Conservation (phyloP, 2,888 invertebrate species). For the Eupelmus urozonus region DNA sequence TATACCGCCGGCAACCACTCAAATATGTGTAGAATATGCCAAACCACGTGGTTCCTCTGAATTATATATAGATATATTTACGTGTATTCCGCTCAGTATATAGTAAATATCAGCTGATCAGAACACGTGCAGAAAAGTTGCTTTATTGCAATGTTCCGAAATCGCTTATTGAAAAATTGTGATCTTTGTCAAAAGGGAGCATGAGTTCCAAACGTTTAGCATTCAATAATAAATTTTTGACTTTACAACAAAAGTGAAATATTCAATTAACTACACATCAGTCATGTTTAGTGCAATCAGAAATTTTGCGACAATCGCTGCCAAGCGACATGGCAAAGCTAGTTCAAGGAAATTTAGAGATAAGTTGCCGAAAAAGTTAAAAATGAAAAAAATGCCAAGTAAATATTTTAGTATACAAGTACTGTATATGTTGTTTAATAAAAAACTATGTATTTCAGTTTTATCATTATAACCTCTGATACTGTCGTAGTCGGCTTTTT, state of each 20-base stretch:
- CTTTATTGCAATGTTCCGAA: not conserved
- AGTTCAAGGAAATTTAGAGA: slow-evolving; percentile 49
- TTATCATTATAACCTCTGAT: slow-evolving; percentile 12
- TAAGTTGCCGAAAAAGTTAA: slow-evolving; percentile 40
- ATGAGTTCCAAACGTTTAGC: not conserved
- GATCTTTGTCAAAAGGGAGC: not conserved
- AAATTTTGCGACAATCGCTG: slow-evolving; percentile 44
- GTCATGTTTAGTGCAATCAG: slow-evolving; percentile 54
- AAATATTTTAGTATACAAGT: slow-evolving; percentile 47
- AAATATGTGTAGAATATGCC: too few relatives aligned
- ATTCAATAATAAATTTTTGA: not conserved
- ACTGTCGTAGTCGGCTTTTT: not conserved
- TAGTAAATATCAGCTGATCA: slow-evolving; percentile 27
- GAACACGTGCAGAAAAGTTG: slow-evolving; percentile 13
- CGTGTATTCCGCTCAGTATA: too few relatives aligned
- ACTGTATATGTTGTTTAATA: not conserved
- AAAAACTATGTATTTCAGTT: not conserved
- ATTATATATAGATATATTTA: too few relatives aligned
- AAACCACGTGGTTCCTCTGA: not conserved
- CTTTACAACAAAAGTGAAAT: not conserved
- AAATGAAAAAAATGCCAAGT: slow-evolving; percentile 63
- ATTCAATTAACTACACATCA: slow-evolving; percentile 9
- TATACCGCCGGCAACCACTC: too few relatives aligned
- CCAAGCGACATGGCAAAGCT: slow-evolving; percentile 41
- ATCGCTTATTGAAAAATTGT: slow-evolving; percentile 8